Percentiles rank a stretch among this genome's conserved stretches.
These are phyloP conservation scores for Colletes latitarsis DNA, from an alignment of 1,140 invertebrate genomes.

Conservation along the genomic window DNA sequence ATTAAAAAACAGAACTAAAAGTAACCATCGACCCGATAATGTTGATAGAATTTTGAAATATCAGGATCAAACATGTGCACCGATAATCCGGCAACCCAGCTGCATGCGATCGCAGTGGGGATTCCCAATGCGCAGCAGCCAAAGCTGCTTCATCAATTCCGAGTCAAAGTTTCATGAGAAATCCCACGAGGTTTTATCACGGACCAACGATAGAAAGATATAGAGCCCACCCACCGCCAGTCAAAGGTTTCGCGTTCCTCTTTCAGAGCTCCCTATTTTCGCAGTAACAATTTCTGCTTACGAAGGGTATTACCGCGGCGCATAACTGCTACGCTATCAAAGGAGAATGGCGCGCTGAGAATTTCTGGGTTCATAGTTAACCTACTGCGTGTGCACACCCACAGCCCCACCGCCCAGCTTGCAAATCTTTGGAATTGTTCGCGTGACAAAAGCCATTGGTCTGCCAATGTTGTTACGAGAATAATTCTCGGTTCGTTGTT, in stretches of 20 bases:
- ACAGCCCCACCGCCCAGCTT: constrained; percentile 31
- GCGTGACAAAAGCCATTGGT: constrained; percentile 60
- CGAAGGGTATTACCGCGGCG: constrained; percentile 48
- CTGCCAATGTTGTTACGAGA: constrained; percentile 17
- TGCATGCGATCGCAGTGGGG: background rate
- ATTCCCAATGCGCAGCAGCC: background rate
- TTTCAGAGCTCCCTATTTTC: constrained; percentile 7
- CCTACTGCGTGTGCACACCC: constrained; percentile 59
- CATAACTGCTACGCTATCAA: constrained; percentile 65
- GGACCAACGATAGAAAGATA: background rate
- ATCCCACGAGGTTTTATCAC: constrained; percentile 4
- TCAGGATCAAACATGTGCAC: background rate
- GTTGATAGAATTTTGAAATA: background rate
- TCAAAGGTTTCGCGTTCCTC: constrained; percentile 2
- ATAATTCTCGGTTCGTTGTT: constrained; percentile 33
- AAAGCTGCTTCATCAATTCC: background rate
- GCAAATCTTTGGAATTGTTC: constrained; percentile 68
- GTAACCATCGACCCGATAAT: background rate
- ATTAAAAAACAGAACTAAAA: background rate
- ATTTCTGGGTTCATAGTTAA: constrained; percentile 70
- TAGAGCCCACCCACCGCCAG: background rate
- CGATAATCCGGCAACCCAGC: background rate
- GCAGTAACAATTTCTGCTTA: constrained; percentile 32
- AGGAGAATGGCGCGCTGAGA: constrained; percentile 61
- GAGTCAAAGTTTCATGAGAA: constrained; percentile 1